Evolutionary conservation across 2,113 vertebrate species (phyloP), one percentile per base, ranked within the genome.

Genomic region (Phaethornis superciliosus): DNA sequence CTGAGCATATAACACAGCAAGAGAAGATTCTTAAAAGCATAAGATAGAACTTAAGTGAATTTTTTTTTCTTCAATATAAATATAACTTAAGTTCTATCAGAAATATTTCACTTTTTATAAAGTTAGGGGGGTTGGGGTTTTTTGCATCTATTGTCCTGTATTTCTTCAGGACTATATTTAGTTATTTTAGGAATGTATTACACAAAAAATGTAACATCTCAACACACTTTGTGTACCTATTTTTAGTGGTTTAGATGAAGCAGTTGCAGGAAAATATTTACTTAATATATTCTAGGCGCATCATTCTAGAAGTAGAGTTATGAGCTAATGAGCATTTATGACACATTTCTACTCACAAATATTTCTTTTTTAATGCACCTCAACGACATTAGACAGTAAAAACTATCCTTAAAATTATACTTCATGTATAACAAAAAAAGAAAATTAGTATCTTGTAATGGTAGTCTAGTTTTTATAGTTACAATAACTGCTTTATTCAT

Each of bases 401-500:
- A 95, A 54, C 20, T 37, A 21, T 55, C 33, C 27, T 92, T 85
- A 91, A 92, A 82, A 70, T 85, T 90, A 63, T 24, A 71, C 17
- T 84, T 92, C 59, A 70, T 37, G 51, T 5, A 51, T 72, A 69
- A 56, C 0, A 0, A 96, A 90, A 59, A 84, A 90, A 93, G 81
- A 72, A 90, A 92, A 77, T 4, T 1, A 69, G 14, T 65, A 24
- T 62, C 59, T 95, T 76, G 42, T 65, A 91, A 89, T 35, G 17
- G 35, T 72, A 65, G 59, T 4, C 2, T 79, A 54, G 49, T 17
- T 90, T 92, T 93, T 92, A 92, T 85, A 58, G 78, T 76, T 82
- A 62, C 32, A 72, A 35, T 95, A 79, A 74, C 59, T 72, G 30
- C 14, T 91, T 90, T 85, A 91, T 87, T 92, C 70, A 51, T 88